Conservation (phyloP, 2,888 invertebrate genomes). For the Coenonympha arcania region DNA sequence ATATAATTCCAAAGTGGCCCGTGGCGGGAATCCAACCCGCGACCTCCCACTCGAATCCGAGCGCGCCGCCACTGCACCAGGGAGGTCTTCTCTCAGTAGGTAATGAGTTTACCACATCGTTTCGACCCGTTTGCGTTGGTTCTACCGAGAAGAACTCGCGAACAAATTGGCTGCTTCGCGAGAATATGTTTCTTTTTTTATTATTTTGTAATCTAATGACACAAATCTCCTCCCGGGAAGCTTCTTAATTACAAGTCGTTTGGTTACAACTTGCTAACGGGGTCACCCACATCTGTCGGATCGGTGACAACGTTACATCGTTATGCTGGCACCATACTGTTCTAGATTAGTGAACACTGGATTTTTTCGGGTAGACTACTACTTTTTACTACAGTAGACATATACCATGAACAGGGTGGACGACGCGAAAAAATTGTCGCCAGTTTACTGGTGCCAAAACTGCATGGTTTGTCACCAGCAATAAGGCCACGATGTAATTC, state of each 20-base stretch:
- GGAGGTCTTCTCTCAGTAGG: not conserved
- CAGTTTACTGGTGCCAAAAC: no score
- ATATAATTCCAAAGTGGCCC: no score
- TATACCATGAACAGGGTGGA: no score
- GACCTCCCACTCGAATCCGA: no score
- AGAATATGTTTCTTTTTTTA: slow-evolving; percentile 37
- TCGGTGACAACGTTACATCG: slow-evolving; percentile 38
- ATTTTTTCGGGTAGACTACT: no score
- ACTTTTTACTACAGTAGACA: no score
- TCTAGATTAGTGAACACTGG: no score
- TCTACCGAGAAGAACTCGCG: not conserved
- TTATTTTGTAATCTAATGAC: slow-evolving; percentile 40
- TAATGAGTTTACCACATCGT: not conserved
- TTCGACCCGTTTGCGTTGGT: not conserved
- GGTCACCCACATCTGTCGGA: slow-evolving; percentile 56
- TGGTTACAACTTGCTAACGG: slow-evolving; percentile 38
- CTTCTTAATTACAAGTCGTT: slow-evolving; percentile 47
- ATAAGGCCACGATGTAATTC: no score
- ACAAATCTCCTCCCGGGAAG: slow-evolving; percentile 39
- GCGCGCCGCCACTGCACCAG: no score
- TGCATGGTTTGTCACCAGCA: no score
- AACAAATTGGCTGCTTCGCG: slow-evolving; percentile 28
- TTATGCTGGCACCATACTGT: slow-evolving; percentile 6
- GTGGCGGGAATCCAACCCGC: no score
- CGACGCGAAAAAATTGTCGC: no score